Evolutionary conservation across 2,113 vertebrate genomes (phyloP).

Genomic region (Thamnophis sirtalis): DNA sequence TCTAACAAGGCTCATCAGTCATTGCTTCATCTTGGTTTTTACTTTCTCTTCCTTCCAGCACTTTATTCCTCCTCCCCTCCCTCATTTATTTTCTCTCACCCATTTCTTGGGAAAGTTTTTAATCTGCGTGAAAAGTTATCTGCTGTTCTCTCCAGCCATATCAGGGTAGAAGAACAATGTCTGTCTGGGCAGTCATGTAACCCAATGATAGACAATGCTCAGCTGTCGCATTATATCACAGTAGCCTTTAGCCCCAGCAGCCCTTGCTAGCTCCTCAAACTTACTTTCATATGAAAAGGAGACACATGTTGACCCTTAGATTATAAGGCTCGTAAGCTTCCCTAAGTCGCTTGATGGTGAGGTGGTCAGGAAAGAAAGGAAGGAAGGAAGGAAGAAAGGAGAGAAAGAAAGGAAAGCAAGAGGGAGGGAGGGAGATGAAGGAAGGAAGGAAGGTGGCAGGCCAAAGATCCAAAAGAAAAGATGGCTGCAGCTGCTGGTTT

Average conservation of each 20-base stretch:
- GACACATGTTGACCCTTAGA: background rate
- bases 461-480: too few species aligned
- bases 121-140: background rate
- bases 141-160: background rate
- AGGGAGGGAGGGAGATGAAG: too few species aligned
- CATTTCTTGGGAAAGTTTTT: background rate
- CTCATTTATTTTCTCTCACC: background rate
- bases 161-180: background rate
- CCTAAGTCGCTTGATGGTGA: too few species aligned
- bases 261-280: background rate
- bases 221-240: background rate
- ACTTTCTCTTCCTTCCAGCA: background rate
- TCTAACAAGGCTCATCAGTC: background rate
- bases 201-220: background rate
- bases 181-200: background rate
- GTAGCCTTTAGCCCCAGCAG: background rate
- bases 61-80: background rate
- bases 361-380: too few species aligned
- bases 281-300: background rate
- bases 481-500: too few species aligned
- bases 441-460: too few species aligned
- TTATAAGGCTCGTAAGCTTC: background rate
- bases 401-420: accelerated
- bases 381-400: too few species aligned
- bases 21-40: background rate